Base-by-base conservation (phyloP, 2,888 invertebrate genomes). In the Deroplatys truncata region DNA sequence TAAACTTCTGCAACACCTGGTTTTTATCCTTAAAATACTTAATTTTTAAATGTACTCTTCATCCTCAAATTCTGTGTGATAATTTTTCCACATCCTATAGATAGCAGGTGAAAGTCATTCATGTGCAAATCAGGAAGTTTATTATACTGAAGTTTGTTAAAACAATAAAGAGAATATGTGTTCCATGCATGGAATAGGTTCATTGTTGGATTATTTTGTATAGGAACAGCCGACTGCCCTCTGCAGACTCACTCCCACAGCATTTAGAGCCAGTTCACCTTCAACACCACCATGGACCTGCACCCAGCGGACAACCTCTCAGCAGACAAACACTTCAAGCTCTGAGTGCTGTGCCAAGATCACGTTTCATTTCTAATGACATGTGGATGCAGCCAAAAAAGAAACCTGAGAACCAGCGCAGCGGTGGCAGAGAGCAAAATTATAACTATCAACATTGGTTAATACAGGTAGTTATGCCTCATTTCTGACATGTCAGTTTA, bases 401-500 rank as follows among this genome's bases (percentile, higher is more conserved):
- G 89, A 94, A 95, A 90, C 96, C 95, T 89, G 94, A 95, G 90
- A 96, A 95, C 91, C 92, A 93, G 86, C 95, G 92, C 92, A 90
- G 91, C 91, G 28, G n/a, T n/a, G 87, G 87, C 2, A 31, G 87
- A 35, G 87, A 87, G n/a, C 93, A 94, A 29, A 95, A 95, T 91
- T 96, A 95, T 92, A 96, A 96, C 92, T 96, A 97, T 92, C 97
- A 98, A 92, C 98, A 98, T 93, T 98, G 98, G 98, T 94, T 98
- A n/a, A 96, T 98, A 92, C 97, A 97, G 94, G 97, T 96, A 92
- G 92, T 91, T 92, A 49, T 16, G 7, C 1, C 31, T 4, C 31
- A 31, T 31, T 31, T 31, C 15, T 25, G 28, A 28, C 13, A 85
- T 31, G 28, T 90, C 82, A 88, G 72, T 86, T 82, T 85, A 91